phyloP scores from a whole-genome alignment of 2,113 vertebrate species.

The Gambusia holbrooki region DNA sequence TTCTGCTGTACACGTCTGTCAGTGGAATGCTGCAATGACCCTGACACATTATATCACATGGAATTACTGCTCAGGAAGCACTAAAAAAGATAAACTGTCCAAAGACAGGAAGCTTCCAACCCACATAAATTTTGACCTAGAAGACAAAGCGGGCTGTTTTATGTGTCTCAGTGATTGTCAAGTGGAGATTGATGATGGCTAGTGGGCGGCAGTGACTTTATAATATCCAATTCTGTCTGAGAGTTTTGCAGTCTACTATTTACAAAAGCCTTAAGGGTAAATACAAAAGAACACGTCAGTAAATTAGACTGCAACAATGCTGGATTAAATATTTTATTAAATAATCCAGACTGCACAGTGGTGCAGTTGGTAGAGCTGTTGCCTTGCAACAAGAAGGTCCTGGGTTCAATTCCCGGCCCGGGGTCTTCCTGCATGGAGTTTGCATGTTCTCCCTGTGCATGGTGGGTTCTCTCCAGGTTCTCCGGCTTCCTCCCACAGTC shows the following conservation, averaged over 20 bases:
- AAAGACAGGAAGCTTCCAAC: slow-evolving; percentile 56
- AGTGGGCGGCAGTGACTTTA: slow-evolving; percentile 47
- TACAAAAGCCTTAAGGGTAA: slow-evolving; percentile 10
- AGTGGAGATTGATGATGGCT: slow-evolving; percentile 41
- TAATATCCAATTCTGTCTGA: slow-evolving; percentile 45
- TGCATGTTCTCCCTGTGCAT: no score
- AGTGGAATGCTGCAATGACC: slow-evolving; percentile 22
- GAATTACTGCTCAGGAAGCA: slow-evolving; percentile 61
- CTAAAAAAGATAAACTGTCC: slow-evolving; percentile 35
- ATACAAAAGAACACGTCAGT: slow-evolving; percentile 1
- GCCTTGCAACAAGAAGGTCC: no score
- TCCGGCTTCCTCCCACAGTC: no score
- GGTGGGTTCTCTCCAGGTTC: no score
- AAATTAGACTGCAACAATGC: neutral
- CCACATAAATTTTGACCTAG: slow-evolving; percentile 55
- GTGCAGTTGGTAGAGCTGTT: no score
- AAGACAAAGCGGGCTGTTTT: slow-evolving; percentile 48
- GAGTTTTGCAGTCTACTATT: neutral
- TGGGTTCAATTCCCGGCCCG: no score
- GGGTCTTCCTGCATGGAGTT: no score
- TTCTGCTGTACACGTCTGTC: slow-evolving; percentile 10
- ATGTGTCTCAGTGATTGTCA: slow-evolving; percentile 50
- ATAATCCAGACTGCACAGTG: neutral
- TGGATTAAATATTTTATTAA: neutral
- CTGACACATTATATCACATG: slow-evolving; percentile 21